Evolutionary conservation across 2,113 vertebrate genomes (phyloP).

Genomic region (human (Homo sapiens)): DNA sequence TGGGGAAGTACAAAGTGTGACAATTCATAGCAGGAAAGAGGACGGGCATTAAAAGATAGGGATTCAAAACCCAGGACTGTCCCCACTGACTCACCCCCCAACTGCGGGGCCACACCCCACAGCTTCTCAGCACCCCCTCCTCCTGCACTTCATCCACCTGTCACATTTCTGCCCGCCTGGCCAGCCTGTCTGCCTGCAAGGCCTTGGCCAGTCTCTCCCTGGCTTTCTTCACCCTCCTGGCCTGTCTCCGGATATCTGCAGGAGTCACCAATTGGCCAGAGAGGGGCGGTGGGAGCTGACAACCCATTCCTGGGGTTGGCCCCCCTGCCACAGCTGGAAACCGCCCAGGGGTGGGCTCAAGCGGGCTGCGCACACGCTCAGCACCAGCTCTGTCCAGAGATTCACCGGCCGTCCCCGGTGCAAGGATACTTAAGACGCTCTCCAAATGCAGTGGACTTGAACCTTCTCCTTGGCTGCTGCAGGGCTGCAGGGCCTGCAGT

Average conservation of each 20-base stretch:
- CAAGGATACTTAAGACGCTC: background rate
- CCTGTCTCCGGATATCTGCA: background rate
- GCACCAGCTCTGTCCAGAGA: too few species aligned
- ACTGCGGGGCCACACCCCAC: background rate
- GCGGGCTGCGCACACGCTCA: background rate
- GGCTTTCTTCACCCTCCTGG: background rate
- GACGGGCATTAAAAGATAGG: background rate
- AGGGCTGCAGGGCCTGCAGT: background rate
- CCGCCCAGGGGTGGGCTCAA: rapidly evolving
- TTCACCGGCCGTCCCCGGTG: rapidly evolving
- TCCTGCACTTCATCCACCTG: background rate
- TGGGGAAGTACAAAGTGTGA: background rate
- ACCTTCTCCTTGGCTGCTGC: too few species aligned
- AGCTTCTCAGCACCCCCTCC: background rate
- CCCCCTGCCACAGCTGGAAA: rapidly evolving
- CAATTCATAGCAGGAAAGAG: background rate
- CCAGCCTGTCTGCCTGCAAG: background rate
- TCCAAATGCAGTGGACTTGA: background rate
- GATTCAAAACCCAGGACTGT: background rate
- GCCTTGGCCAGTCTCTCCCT: background rate
- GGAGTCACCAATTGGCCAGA: background rate
- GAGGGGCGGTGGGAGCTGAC: background rate
- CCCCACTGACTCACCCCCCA: background rate
- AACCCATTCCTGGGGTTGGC: too few species aligned
- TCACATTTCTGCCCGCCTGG: background rate